Conservation (phyloP, 2,888 invertebrate species). For the Dasypogon diadema region DNA sequence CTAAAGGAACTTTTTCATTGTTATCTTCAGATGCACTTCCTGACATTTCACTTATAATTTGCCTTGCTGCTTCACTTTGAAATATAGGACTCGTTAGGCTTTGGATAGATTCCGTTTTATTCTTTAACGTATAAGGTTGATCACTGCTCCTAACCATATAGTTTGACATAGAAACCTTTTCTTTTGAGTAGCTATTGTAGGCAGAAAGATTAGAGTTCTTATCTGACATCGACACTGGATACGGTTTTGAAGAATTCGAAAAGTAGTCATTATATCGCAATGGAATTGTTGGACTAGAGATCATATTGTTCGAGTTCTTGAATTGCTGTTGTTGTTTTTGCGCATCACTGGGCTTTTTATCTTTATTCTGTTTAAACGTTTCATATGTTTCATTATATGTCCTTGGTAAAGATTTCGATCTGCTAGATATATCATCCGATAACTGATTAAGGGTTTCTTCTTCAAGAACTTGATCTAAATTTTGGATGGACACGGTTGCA, state of each 20-base stretch:
- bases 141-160: conserved; percentile 10
- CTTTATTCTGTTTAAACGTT: conserved; percentile 44
- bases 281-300: conserved; percentile 54
- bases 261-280: conserved; percentile 60
- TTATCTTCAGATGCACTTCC: conserved; percentile 69
- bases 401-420: conserved; percentile 73
- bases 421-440: conserved; percentile 61
- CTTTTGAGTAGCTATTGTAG: conserved; percentile 58
- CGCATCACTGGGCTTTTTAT: conserved; percentile 25
- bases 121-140: conserved; percentile 27
- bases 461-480: conserved; percentile 68
- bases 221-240: conserved; percentile 62
- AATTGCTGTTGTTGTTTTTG: conserved; percentile 2
- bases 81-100: conserved; percentile 78
- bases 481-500: conserved; percentile 62
- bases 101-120: conserved; percentile 67
- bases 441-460: conserved; percentile 61
- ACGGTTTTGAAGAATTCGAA: conserved; percentile 56
- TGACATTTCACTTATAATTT: conserved; percentile 85
- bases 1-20: conserved; percentile 70
- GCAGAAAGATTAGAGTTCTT: conserved; percentile 64
- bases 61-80: conserved; percentile 87
- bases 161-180: conserved; percentile 13
- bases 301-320: conserved; percentile 4
- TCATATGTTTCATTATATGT: conserved; percentile 59